Conservation (phyloP, 2,113 vertebrate genomes). For the Machaerirhynchus nigripectus region DNA sequence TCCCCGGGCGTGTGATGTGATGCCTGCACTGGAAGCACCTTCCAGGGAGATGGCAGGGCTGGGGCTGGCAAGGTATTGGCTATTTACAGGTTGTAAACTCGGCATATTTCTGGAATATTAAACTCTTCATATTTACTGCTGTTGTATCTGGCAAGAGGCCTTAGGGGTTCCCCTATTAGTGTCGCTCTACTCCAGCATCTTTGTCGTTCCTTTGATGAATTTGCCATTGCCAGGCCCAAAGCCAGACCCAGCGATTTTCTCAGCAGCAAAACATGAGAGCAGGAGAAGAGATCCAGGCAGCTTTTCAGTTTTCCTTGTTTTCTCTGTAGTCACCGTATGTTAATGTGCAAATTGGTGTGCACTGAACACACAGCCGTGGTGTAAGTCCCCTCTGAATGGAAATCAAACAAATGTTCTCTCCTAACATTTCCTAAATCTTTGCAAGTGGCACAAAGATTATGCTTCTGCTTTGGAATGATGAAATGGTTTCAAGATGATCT, state of each 20-base stretch:
- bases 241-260: conserved; percentile 21
- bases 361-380: fast-evolving
- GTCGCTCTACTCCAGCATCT: conserved; percentile 49
- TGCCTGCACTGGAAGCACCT: neutral
- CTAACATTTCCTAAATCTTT: neutral
- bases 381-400: neutral
- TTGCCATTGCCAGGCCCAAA: conserved; percentile 24
- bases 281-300: neutral
- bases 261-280: neutral
- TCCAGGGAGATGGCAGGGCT: neutral
- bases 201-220: conserved; percentile 52
- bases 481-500: conserved; percentile 7
- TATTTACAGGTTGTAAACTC: conserved; percentile 40
- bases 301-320: neutral
- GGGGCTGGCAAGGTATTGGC: neutral
- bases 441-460: neutral
- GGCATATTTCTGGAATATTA: conserved; percentile 55
- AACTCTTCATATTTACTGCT: conserved; percentile 64
- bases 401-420: neutral
- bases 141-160: conserved; percentile 67
- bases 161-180: conserved; percentile 44
- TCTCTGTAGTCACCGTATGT: neutral
- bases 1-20: neutral
- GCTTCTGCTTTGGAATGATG: neutral
- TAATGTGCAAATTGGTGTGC: neutral